Base-by-base conservation (phyloP, 2,888 invertebrate species). In the Liopterus haemorrhoidalis region DNA sequence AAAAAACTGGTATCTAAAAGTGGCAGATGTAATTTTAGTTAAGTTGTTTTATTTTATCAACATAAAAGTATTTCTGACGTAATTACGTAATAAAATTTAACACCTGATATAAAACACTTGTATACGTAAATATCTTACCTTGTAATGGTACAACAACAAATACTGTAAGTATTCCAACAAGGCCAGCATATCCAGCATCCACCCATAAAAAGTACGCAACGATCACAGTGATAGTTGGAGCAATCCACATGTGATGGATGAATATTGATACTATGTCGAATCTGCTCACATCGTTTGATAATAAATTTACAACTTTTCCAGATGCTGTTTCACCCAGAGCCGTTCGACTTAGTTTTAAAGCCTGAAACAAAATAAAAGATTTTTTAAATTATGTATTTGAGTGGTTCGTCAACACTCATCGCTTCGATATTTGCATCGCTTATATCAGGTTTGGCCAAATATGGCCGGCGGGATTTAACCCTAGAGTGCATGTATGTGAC, bases 201-300 rank as follows among this genome's bases (percentile, higher is more conserved):
- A 69, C 67, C 71, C 85, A 93, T 43, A 91, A 75, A 50, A 94
- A 80, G 59, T 81, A 84, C 49, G 85, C 81, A 15, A 91, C 84
- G 21, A 83, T 79, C 0, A 78, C 54, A 4, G 79, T 58, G 20
- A 78, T 72, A 5, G 75, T 49, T 0, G 94, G 93, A 51, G 88
- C 80, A 21, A 91, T 76, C 90, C 92, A 91, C 62, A 94, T 76
- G 68, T 84, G 91, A 65, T 93, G 89, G 5, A 90, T 71, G 63
- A 82, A 89, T 43, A 87, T 76, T 48, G 86, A 81, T 3, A 86
- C 82, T 65, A 85, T 77, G 66, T 96, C 95, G 61, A 96, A 87
- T 27, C 94, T 81, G 65, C 84, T 86, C 6, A 95, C 91, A 65
- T 96, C 96, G 61, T 95, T 95, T 4, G 94, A 92, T 41, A 96